phyloP scores from a whole-genome alignment of 2,113 vertebrate genomes.

The Sporophila hypoxantha region DNA sequence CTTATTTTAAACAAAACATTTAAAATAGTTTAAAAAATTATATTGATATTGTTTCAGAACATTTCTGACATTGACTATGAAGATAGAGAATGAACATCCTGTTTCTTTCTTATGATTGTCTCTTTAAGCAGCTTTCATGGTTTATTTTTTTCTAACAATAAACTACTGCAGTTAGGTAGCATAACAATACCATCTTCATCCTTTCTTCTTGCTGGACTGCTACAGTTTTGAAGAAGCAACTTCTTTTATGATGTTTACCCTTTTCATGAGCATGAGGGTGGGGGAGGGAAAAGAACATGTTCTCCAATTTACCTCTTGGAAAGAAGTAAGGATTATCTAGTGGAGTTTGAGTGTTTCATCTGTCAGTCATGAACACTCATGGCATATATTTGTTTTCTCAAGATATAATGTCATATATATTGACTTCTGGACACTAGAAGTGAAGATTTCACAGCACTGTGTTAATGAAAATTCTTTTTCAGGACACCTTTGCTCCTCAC shows the following conservation, averaged over 20 bases:
- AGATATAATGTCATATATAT: not conserved
- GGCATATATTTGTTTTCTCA: not conserved
- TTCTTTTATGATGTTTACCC: not conserved
- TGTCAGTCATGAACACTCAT: not conserved
- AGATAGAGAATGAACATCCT: not conserved
- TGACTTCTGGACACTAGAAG: not conserved
- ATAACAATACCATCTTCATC: slow-evolving; percentile 2
- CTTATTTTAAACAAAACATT: not conserved
- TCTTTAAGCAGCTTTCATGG: slow-evolving; percentile 20
- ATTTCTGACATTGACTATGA: not conserved
- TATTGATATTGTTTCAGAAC: not conserved
- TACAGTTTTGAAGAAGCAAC: not conserved
- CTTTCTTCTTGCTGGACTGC: not conserved
- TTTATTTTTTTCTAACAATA: not conserved
- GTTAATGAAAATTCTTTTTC: not conserved
- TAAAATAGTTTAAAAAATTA: not conserved
- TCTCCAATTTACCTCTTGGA: not conserved
- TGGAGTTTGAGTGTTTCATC: not conserved
- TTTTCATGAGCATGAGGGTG: not conserved
- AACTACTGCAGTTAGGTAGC: not conserved
- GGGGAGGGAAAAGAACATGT: not conserved
- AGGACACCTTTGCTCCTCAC: not conserved
- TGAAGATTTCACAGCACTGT: not conserved
- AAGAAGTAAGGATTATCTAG: not conserved
- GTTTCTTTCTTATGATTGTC: slow-evolving; percentile 12